Percentiles rank a stretch among this genome's conserved stretches.
These are phyloP conservation scores for Drosophila falleni DNA, from an alignment of 2,888 invertebrate genomes.

Conservation along the genomic window DNA sequence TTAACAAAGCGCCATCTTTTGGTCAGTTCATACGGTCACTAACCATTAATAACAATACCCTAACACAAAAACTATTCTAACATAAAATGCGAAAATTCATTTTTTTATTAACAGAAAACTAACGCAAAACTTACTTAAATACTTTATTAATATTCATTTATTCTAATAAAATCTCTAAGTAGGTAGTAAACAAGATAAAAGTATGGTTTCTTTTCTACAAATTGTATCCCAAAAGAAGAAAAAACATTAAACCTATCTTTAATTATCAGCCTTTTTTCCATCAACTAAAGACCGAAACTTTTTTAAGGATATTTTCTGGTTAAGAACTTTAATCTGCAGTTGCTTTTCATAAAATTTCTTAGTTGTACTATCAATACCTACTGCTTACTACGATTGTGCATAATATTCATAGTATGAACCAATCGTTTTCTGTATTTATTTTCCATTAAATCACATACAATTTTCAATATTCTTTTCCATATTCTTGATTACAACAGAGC, in stretches of 20 bases:
- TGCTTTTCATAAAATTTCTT: too few species aligned
- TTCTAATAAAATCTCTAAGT: slow-evolving; percentile 1
- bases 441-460: not conserved
- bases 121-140: slow-evolving; percentile 3
- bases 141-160: slow-evolving; percentile 36
- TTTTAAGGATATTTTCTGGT: too few species aligned
- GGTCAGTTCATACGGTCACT: slow-evolving; percentile 41
- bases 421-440: not conserved
- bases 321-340: too few species aligned
- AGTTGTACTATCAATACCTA: not conserved
- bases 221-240: too few species aligned
- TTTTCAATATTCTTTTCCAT: slow-evolving; percentile 1
- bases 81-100: slow-evolving; percentile 31
- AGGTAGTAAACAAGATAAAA: not conserved
- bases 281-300: too few species aligned
- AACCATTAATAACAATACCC: slow-evolving; percentile 63
- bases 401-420: not conserved
- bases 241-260: too few species aligned
- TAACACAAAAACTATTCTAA: slow-evolving; percentile 39
- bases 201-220: not conserved
- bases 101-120: slow-evolving; percentile 9
- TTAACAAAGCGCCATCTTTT: slow-evolving; percentile 26
- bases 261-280: too few species aligned
- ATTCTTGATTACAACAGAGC: slow-evolving; percentile 6
- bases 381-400: not conserved